These are phyloP conservation scores for Drosophila colorata DNA, from an alignment of 2,888 invertebrate species.

Conservation along the genomic window DNA sequence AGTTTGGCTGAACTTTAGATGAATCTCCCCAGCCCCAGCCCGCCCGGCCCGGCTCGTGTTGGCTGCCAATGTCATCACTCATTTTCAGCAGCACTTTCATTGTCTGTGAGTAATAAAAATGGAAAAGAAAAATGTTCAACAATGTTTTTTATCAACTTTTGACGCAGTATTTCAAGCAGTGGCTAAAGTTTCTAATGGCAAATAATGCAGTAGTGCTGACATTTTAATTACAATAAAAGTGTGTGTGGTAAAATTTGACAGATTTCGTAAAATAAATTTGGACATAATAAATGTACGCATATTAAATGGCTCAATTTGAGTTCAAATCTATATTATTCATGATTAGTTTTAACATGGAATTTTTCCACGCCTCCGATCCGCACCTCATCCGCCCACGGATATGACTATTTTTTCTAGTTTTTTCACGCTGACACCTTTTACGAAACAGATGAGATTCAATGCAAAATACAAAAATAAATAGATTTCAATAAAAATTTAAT, in stretches of 20 bases:
- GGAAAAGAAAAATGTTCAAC: slow-evolving; percentile 54
- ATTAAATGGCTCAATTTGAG: neutral
- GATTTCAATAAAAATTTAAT: too few species aligned
- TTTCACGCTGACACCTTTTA: too few species aligned
- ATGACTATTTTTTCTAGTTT: neutral
- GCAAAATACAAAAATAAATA: too few species aligned
- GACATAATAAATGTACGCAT: neutral
- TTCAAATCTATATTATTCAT: neutral
- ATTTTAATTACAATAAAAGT: neutral
- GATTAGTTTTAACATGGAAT: neutral
- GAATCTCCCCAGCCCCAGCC: neutral
- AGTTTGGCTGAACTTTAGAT: slow-evolving; percentile 6
- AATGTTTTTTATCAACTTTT: slow-evolving; percentile 24
- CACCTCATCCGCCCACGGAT: neutral
- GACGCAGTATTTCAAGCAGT: slow-evolving; percentile 30
- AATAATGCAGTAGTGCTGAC: slow-evolving; percentile 28
- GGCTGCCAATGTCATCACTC: slow-evolving; percentile 70
- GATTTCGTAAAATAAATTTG: neutral
- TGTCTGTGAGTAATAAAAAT: slow-evolving; percentile 67
- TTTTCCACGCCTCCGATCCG: neutral
- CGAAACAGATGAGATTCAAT: too few species aligned
- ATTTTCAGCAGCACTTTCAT: slow-evolving; percentile 60
- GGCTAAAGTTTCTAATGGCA: slow-evolving; percentile 16
- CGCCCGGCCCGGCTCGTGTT: neutral
- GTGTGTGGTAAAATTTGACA: neutral